These are phyloP conservation scores for Zaprionus camerounensis DNA, from an alignment of 1,140 invertebrate genomes.

Conservation along the genomic window DNA sequence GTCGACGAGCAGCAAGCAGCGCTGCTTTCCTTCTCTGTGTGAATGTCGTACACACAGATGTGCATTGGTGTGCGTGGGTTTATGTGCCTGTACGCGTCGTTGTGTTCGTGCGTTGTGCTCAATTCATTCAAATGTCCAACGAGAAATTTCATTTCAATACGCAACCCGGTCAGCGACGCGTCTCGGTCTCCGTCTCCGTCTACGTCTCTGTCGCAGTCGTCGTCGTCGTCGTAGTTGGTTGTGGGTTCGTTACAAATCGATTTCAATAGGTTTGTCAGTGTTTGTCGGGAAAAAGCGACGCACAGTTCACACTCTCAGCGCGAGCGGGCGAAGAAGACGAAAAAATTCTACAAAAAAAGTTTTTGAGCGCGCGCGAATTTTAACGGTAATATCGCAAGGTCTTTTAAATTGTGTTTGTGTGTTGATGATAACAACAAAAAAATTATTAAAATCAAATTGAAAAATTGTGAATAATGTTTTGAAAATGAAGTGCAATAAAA, in stretches of 20 bases:
- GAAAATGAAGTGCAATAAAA: slow-evolving; percentile 23
- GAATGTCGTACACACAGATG: neutral
- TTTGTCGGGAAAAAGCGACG: slow-evolving; percentile 76
- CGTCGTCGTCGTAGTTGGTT: slow-evolving; percentile 21
- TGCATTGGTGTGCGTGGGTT: slow-evolving; percentile 7
- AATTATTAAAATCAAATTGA: slow-evolving; percentile 18
- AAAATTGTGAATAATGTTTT: slow-evolving; percentile 39
- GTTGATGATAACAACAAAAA: slow-evolving; percentile 12
- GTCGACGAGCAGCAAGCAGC: slow-evolving; percentile 28
- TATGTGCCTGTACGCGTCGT: slow-evolving; percentile 1
- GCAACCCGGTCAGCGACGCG: slow-evolving; percentile 50
- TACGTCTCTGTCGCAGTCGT: slow-evolving; percentile 20
- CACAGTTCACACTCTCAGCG: slow-evolving; percentile 39
- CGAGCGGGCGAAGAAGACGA: neutral
- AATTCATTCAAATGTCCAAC: slow-evolving; percentile 71
- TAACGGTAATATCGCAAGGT: slow-evolving; percentile 26
- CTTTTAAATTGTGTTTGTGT: neutral
- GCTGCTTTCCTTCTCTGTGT: slow-evolving; percentile 38
- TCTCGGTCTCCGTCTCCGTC: slow-evolving; percentile 45
- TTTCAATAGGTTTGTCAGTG: slow-evolving; percentile 80
- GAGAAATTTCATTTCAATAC: slow-evolving; percentile 79
- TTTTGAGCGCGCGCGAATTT: slow-evolving; percentile 57
- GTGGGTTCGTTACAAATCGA: slow-evolving; percentile 76
- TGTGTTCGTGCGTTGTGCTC: slow-evolving; percentile 59
- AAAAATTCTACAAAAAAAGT: slow-evolving; percentile 4